Conservation (phyloP, 2,888 invertebrate genomes). For the Amphipoea lucens region DNA sequence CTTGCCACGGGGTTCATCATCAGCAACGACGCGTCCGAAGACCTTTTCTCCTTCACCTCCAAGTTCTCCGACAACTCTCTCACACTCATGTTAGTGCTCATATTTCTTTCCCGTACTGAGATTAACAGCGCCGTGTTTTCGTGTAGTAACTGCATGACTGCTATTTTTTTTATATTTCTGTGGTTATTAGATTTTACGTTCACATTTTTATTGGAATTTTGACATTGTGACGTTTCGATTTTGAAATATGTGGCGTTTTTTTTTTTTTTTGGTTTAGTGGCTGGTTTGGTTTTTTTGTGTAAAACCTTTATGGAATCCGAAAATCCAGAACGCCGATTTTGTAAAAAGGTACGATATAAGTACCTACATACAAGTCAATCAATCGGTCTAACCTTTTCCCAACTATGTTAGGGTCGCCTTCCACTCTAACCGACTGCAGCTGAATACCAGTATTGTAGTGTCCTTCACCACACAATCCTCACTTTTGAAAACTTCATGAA, state of each 20-base stretch:
- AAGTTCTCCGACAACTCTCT: slow-evolving; percentile 72
- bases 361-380: too few relatives aligned
- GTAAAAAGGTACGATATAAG: background rate
- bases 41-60: slow-evolving; percentile 83
- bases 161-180: slow-evolving; percentile 57
- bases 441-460: background rate
- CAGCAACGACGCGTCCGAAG: slow-evolving; percentile 80
- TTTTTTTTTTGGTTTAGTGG: slow-evolving; percentile 26
- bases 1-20: slow-evolving; percentile 87
- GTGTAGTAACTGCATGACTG: slow-evolving; percentile 83
- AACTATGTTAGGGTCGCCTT: too few relatives aligned
- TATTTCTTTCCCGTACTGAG: slow-evolving; percentile 73
- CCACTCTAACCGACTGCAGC: background rate
- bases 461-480: too few relatives aligned
- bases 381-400: too few relatives aligned
- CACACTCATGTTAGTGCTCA: slow-evolving; percentile 69
- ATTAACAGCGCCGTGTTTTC: slow-evolving; percentile 76
- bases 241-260: slow-evolving; percentile 71
- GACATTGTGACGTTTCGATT: slow-evolving; percentile 80
- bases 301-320: background rate
- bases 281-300: slow-evolving; percentile 14
- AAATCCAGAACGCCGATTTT: background rate
- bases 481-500: too few relatives aligned
- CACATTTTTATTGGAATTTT: slow-evolving; percentile 81
- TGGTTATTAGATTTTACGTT: slow-evolving; percentile 68